Conservation (phyloP, 2,888 invertebrate genomes). For the Crioceris asparagi region DNA sequence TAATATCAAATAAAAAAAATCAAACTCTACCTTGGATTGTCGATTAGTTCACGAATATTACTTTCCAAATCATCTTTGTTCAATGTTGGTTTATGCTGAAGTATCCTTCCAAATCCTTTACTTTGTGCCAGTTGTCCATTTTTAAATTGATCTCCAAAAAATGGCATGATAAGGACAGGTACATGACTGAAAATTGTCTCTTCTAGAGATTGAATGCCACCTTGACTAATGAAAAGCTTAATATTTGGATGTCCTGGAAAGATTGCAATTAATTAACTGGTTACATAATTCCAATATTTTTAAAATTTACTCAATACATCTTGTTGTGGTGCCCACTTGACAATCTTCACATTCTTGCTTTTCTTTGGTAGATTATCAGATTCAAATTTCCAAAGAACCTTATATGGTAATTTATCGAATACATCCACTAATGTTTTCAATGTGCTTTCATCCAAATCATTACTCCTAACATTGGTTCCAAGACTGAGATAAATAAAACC, state of each 20-base stretch:
- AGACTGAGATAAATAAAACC: slow-evolving; percentile 37
- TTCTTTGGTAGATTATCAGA: no score
- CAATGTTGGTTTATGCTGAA: no score
- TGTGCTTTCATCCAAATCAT: slow-evolving; percentile 26
- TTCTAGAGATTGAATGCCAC: slow-evolving; percentile 38
- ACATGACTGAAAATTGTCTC: slow-evolving; percentile 37
- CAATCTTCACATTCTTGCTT: slow-evolving; percentile 32
- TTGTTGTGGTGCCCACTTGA: slow-evolving; percentile 36
- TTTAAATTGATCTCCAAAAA: slow-evolving; percentile 35
- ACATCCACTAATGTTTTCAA: slow-evolving; percentile 32
- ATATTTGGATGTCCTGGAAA: slow-evolving; percentile 34
- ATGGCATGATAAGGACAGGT: slow-evolving; percentile 37
- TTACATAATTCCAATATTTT: not conserved
- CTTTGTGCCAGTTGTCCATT: no score
- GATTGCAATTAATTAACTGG: no score
- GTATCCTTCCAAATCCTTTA: no score
- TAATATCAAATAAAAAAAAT: no score
- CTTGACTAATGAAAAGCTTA: slow-evolving; percentile 39
- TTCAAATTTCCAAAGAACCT: slow-evolving; percentile 33
- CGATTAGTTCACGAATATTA: no score
- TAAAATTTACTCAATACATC: slow-evolving; percentile 28
- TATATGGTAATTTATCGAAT: slow-evolving; percentile 35
- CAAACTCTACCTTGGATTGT: no score
- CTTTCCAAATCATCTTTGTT: no score
- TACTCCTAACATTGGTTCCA: slow-evolving; percentile 35